A percentile compares a stretch with the other conserved stretches of the same genome.
phyloP scores from a whole-genome alignment of 2,888 invertebrate species.

The Mystacides longicornis region DNA sequence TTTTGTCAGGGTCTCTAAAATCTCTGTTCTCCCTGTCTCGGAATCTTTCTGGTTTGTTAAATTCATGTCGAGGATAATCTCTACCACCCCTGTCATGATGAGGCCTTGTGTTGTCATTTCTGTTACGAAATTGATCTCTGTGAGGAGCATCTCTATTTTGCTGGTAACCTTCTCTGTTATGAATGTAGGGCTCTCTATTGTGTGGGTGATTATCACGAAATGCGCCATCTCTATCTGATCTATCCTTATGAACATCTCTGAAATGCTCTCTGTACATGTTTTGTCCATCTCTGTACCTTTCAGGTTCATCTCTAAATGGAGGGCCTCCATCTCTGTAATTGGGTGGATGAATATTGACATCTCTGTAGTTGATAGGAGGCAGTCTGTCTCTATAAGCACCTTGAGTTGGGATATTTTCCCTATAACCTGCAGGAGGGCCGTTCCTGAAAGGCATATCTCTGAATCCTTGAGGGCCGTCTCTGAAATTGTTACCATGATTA shows the following conservation, averaged over 20 bases:
- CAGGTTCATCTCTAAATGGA: conserved; percentile 28
- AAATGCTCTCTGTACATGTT: conserved; percentile 20
- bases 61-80: conserved; percentile 30
- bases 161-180: conserved; percentile 11
- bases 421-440: conserved; percentile 5
- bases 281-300: conserved; percentile 13
- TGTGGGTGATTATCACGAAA: conserved; percentile 17
- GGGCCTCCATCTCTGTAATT: conserved; percentile 35
- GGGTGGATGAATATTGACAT: conserved; percentile 10
- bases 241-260: conserved; percentile 17
- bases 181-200: conserved; percentile 11
- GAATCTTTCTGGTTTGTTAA: conserved; percentile 38
- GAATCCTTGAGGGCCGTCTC: conserved; percentile 7
- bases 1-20: conserved; percentile 37
- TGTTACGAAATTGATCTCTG: conserved; percentile 33
- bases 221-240: conserved; percentile 12
- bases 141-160: conserved; percentile 22
- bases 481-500: conserved; percentile 11
- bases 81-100: conserved; percentile 40
- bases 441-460: conserved; percentile 32
- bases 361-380: conserved; percentile 28
- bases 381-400: conserved; percentile 27
- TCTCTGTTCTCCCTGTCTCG: conserved; percentile 37
- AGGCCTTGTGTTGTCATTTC: conserved; percentile 30
- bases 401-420: conserved; percentile 26